Base-by-base conservation (phyloP, 2,797 vertebrate species). In the Gephyroberyx darwinii region DNA sequence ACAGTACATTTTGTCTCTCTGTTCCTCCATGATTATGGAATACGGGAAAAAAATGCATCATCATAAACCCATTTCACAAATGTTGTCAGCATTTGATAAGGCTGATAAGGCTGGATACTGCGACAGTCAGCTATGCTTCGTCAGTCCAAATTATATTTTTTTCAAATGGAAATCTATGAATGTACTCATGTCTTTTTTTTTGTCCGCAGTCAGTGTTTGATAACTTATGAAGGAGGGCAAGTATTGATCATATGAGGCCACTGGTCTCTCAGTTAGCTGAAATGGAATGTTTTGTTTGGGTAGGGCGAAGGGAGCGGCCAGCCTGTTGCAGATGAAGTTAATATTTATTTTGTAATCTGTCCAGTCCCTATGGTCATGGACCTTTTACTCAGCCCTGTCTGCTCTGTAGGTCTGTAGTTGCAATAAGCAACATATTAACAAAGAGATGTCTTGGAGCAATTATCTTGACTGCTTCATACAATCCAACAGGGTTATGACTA, bases 321-420 rank as follows among this genome's bases (percentile, higher is more conserved):
- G 17, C 53, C 33, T 59, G 37, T 43, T 72, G 45, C 61, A 68
- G 41, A 62, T 67, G 20, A 78, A 67, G 75, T 86, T 83, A 86
- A 85, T 83, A 26, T 81, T 82, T 88, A 71, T 84, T 78, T 62
- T 60, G 52, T 53, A 26, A 54, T 60, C 50, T 53, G 17, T 72
- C 31, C 51, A 37, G 47, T 66, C 52, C 69, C 9, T 5, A 13
- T 33, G 10, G 12, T 75, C 56, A 39, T 64, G 43, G 53, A 56
- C 26, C 26, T 55, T 35, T 16, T 50, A 59, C 51, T 61, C 26
- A 31, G 54, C n/a, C 10, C 16, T 1, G 52, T 69, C 48, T 39
- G n/a, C 4, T 62, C 17, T 56, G 26, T 35, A 14, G 43, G n/a
- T 57, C 52, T 75, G 30, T 54, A 43, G 61, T 47, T 56, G 26